A percentile compares a stretch with the other conserved stretches of the same genome.
Conservation (phyloP, 2,113 vertebrate species). For the Plecotus auritus region DNA sequence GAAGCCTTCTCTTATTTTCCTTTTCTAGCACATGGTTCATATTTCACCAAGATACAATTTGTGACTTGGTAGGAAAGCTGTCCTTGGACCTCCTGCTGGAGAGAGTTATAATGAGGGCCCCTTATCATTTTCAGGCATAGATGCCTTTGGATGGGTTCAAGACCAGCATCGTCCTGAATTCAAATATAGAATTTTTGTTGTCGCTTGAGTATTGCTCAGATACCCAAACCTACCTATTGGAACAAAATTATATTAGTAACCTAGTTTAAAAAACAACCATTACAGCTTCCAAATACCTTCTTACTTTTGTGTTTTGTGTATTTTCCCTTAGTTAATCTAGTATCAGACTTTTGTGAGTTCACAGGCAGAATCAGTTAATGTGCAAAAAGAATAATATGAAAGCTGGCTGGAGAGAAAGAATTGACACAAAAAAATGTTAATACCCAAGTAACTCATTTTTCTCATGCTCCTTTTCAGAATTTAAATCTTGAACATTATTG, state of each 20-base stretch:
- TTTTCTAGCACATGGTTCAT: background rate
- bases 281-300: background rate
- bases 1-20: background rate
- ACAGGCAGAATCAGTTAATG: background rate
- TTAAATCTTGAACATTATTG: constrained; percentile 56
- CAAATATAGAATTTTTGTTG: background rate
- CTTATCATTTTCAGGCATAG: background rate
- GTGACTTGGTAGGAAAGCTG: background rate
- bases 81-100: background rate
- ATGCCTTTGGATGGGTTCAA: background rate
- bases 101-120: background rate
- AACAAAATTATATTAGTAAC: background rate
- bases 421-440: constrained; percentile 41
- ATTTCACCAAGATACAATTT: background rate
- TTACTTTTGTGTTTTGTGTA: background rate
- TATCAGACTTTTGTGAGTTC: constrained; percentile 48
- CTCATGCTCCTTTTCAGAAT: constrained; percentile 52
- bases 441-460: constrained; percentile 55
- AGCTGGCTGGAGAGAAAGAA: constrained; percentile 40
- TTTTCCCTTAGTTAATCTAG: constrained; percentile 37
- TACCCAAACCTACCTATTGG: background rate
- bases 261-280: background rate
- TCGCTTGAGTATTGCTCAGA: background rate
- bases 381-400: constrained; percentile 28
- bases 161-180: background rate